Base-by-base conservation (phyloP, 2,888 invertebrate genomes). In the Tromatobia lineatoria region DNA sequence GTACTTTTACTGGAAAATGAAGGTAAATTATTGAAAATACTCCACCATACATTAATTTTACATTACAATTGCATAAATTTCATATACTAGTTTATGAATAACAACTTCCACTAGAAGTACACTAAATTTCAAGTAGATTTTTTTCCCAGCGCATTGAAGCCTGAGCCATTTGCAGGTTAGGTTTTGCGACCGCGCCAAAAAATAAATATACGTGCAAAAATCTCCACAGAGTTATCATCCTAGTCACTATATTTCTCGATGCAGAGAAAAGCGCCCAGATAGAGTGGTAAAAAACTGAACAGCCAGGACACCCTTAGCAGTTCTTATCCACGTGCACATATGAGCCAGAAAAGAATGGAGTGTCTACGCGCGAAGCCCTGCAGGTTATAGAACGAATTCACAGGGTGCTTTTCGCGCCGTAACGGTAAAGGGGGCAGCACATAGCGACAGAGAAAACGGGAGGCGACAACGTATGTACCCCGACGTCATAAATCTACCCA, bases 401-500 rank as follows among this genome's bases (percentile, higher is more conserved):
- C 70, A 52, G 20, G 61, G 42, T 47, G 74, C 25, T 57, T n/a
- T 75, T 52, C 78, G 71, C 45, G 52, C 61, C n/a, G 69, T 50
- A 29, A 75, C 74, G 78, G 67, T 64, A 47, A 57, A 38, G 70
- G 59, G 54, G 15, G 25, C 38, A 29, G 64, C 54, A 47, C 20
- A 54, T 20, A 64, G 52, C 34, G 71, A 50, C 23, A 18, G 71
- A 70, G 75, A 69, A 50, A 71, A 70, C 11, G 79, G 38, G 25
- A 66, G 66, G 81, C 75, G 81, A 84, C 85, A 81, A 87, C 87
- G 86, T 84, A 83, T 86, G 88, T 86, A 85, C 82, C 66, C 73
- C 74, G 66, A 70, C 86, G 79, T 88, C 89, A 91, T 92, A 92
- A 91, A 91, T 91, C 91, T 87, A 87, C 80, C 83, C 88, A 86